Percentiles rank a stretch among this genome's conserved stretches.
phyloP scores from a whole-genome alignment of 2,888 invertebrate genomes.

The Rapana venosa region DNA sequence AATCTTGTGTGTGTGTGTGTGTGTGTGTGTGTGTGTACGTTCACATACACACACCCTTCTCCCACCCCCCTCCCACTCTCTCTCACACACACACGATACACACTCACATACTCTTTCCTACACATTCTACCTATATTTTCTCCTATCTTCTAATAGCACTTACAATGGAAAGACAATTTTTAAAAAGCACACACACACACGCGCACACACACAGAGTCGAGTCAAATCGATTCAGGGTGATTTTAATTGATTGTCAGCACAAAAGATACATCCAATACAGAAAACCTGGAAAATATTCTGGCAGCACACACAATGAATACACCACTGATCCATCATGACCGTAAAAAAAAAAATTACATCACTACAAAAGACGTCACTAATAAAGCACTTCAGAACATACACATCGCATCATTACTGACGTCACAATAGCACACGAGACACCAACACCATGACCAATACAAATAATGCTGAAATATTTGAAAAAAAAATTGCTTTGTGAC shows the following conservation, averaged over 20 bases:
- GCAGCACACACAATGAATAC: neutral
- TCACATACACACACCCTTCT: too few relatives aligned
- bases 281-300: constrained; percentile 25
- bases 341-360: neutral
- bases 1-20: too few relatives aligned
- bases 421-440: constrained; percentile 21
- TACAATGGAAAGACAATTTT: too few relatives aligned
- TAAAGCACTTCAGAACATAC: constrained; percentile 16
- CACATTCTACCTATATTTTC: too few relatives aligned
- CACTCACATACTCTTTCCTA: too few relatives aligned
- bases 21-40: too few relatives aligned
- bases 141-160: too few relatives aligned
- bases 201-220: neutral
- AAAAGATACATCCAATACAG: constrained; percentile 33
- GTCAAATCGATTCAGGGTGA: constrained; percentile 14
- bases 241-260: constrained; percentile 44
- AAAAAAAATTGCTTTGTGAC: neutral
- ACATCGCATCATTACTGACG: constrained; percentile 16
- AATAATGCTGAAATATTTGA: constrained; percentile 8
- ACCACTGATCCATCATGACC: neutral
- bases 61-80: too few relatives aligned
- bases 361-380: constrained; percentile 2
- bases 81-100: too few relatives aligned
- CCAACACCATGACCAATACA: constrained; percentile 2
- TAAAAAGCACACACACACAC: too few relatives aligned